These are phyloP conservation scores for Ifrita kowaldi DNA, from an alignment of 2,113 vertebrate species.

Conservation along the genomic window DNA sequence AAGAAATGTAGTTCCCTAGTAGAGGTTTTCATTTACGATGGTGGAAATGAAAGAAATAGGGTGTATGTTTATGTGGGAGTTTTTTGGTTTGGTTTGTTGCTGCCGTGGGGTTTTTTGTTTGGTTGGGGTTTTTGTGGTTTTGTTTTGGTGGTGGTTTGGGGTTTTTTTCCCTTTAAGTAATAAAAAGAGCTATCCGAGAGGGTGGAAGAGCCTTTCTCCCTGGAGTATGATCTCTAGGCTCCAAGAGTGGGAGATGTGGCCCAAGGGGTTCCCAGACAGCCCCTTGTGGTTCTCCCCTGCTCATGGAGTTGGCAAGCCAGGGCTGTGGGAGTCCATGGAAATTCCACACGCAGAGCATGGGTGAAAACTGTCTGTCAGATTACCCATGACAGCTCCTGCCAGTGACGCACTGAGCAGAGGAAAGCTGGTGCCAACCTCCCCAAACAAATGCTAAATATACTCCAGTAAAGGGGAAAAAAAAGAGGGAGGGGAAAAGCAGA, in stretches of 20 bases:
- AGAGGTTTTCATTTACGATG: background rate
- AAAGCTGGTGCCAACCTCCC: slow-evolving; percentile 24
- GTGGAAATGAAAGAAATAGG: background rate
- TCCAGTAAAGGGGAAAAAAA: background rate
- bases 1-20: background rate
- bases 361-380: slow-evolving; percentile 31
- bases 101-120: background rate
- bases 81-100: background rate
- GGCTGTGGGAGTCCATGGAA: background rate
- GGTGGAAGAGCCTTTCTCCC: background rate
- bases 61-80: background rate
- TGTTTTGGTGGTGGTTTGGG: background rate
- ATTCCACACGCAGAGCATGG: background rate
- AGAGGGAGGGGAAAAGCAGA: background rate
- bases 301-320: background rate
- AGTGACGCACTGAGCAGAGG: slow-evolving; percentile 22
- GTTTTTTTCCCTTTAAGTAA: background rate
- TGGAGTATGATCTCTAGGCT: background rate
- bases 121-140: background rate
- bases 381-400: background rate
- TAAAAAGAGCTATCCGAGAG: background rate
- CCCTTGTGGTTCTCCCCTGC: background rate
- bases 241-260: background rate
- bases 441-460: slow-evolving; percentile 45
- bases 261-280: background rate